phyloP scores from a whole-genome alignment of 2,797 vertebrate genomes.

The Rachycentron canadum region DNA sequence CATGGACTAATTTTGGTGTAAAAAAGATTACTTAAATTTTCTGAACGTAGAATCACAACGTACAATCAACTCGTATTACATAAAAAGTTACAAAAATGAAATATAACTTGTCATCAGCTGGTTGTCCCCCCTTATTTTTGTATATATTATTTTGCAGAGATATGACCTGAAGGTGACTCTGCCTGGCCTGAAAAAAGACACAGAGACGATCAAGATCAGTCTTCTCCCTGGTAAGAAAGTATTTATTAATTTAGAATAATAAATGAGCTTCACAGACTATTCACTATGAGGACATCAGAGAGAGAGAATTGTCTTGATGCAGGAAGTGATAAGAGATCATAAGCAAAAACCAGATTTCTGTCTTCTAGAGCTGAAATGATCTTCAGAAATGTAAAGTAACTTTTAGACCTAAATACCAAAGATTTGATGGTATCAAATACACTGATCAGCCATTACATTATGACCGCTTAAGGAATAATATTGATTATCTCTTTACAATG shows the following conservation, averaged over 20 bases:
- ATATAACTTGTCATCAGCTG: too few species aligned
- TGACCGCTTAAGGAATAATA: too few species aligned
- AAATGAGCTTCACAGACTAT: not conserved
- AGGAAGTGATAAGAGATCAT: not conserved
- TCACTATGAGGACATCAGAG: not conserved
- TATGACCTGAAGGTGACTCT: slow-evolving; percentile 87
- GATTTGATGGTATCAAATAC: too few species aligned
- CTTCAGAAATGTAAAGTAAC: not conserved
- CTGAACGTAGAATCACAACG: too few species aligned
- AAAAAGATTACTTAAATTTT: too few species aligned
- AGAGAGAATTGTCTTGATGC: not conserved
- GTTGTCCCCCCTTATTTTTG: too few species aligned
- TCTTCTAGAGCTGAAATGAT: not conserved
- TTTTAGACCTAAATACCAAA: not conserved
- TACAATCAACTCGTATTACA: too few species aligned
- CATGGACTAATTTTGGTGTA: too few species aligned
- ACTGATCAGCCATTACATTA: too few species aligned
- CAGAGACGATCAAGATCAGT: slow-evolving; percentile 83
- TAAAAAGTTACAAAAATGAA: too few species aligned
- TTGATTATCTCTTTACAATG: too few species aligned
- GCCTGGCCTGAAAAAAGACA: slow-evolving; percentile 87
- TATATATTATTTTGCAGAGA: slow-evolving; percentile 73
- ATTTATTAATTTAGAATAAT: not conserved
- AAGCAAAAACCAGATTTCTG: not conserved
- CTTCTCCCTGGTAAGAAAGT: slow-evolving; percentile 88